Base-by-base conservation (phyloP, 2,888 invertebrate genomes). In the Eristalis arbustorum region DNA sequence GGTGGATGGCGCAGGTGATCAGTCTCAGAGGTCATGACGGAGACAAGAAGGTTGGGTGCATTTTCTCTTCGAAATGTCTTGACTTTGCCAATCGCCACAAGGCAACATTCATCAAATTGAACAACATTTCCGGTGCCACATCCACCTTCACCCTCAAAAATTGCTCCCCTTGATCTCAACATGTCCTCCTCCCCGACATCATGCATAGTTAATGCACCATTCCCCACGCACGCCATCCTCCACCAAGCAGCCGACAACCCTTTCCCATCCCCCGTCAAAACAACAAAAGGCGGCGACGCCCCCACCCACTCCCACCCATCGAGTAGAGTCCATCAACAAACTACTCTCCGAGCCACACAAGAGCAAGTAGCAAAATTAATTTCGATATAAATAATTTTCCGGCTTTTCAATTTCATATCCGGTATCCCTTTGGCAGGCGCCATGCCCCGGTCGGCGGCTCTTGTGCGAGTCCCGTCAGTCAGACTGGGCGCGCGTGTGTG, bases 371-470 rank as follows among this genome's bases (percentile, higher is more conserved):
- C 67, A 83, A 75, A 83, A 83, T 87, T 83, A 83, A 87, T 87
- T 83, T 83, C 68, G 75, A 79, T 87, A 83, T 83, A 87, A 87
- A 79, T 87, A 75, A 82, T 85, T 82, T 85, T 82, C 82, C 82
- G 69, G 71, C 69, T 34, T 77, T 85, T 81, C 85, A 77, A 81
- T 85, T 82, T 77, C 73, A 85, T 69, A 81, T 85, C 81, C 81
- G 76, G 18, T 34, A 14, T 31, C 31, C 18, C 31, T 14, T 42
- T 31, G 34, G 61, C 25, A n/a, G 57, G n/a, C 37, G 37, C 62
- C 73, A 11, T 28, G 34, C 23, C 40, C 72, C 11, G 59, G 49
- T 62, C 18, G 22, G 22, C 31, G 69, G 67, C 61, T 71, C 84
- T n/a, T 63, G 22, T n/a, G 63, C 62, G 3, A 3, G 25, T 63